Conservation (phyloP, 2,113 vertebrate genomes). For the Turdus rufiventris region DNA sequence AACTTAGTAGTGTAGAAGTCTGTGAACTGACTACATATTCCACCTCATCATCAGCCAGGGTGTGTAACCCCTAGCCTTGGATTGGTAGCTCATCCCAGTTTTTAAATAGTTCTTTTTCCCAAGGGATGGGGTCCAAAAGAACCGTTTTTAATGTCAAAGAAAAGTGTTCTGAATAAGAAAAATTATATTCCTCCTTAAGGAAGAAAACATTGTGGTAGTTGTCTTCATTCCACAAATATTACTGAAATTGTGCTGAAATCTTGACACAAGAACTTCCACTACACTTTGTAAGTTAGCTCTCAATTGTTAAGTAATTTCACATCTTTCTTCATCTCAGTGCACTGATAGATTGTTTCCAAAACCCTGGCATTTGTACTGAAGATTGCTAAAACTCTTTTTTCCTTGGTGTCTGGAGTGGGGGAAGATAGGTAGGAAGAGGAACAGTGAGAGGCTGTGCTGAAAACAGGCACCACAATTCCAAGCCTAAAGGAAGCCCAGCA, state of each 20-base stretch:
- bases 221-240: neutral
- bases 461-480: neutral
- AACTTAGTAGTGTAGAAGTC: neutral
- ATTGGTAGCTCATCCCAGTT: neutral
- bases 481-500: neutral
- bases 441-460: neutral
- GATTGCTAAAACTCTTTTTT: neutral
- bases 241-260: neutral
- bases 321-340: neutral
- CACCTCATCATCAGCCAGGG: neutral
- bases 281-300: neutral
- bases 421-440: neutral
- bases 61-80: accelerated
- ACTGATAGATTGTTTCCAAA: neutral
- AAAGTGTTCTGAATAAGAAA: neutral
- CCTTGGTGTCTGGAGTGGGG: neutral
- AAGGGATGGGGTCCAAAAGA: neutral
- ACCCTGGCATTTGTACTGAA: neutral
- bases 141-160: neutral
- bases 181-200: neutral
- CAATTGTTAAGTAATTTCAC: neutral
- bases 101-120: neutral
- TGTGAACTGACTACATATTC: neutral
- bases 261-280: neutral
- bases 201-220: neutral